A percentile compares a stretch with the other conserved stretches of the same genome.
Evolutionary conservation across 2,888 invertebrate species (phyloP).

Genomic region (Tenodera sinensis): DNA sequence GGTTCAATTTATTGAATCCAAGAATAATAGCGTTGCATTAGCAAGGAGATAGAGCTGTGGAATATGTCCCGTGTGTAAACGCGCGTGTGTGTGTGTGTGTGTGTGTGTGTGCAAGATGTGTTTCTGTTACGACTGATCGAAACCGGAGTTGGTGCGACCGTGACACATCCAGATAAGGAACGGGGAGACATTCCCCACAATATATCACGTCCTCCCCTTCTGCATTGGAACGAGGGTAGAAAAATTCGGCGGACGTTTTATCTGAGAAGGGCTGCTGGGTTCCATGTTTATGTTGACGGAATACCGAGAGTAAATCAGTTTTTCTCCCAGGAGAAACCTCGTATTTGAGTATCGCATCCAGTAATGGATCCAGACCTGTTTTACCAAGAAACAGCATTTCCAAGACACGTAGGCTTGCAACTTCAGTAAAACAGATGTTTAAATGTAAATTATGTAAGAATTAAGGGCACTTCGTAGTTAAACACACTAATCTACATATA

Average conservation of each 20-base stretch:
- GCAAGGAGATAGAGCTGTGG: neutral
- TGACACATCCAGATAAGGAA: neutral
- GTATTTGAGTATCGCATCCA: too few relatives aligned
- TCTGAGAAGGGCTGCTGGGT: neutral
- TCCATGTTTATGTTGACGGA: neutral
- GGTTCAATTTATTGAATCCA: too few relatives aligned
- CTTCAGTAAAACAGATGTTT: too few relatives aligned
- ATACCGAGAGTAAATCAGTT: neutral
- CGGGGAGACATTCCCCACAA: neutral
- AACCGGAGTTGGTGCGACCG: neutral
- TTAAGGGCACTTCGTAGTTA: too few relatives aligned
- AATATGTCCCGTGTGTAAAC: neutral
- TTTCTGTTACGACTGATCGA: neutral
- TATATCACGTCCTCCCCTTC: neutral
- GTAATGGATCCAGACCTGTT: too few relatives aligned
- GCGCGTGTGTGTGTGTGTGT: neutral
- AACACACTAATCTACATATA: too few relatives aligned
- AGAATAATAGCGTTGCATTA: too few relatives aligned
- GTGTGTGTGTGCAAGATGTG: too few relatives aligned
- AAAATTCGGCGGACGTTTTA: neutral
- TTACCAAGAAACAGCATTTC: too few relatives aligned
- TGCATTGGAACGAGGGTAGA: neutral
- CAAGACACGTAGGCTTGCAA: too few relatives aligned
- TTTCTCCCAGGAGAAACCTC: too few relatives aligned
- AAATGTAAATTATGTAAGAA: too few relatives aligned